phyloP scores from a whole-genome alignment of 2,888 invertebrate species.

The Caenorhabditis sp. region DNA sequence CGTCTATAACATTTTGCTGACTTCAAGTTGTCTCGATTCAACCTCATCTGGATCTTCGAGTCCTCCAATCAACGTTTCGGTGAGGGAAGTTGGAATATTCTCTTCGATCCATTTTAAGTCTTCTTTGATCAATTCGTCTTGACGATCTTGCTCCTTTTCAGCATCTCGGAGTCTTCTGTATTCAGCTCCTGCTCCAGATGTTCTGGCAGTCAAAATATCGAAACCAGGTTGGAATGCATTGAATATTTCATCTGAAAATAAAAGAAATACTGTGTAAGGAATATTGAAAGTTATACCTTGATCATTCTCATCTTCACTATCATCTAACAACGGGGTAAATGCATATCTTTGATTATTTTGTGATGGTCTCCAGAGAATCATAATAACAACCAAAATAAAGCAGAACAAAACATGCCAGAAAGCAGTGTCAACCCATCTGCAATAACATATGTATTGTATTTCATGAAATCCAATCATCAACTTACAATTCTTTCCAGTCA shows the following conservation, averaged over 20 bases:
- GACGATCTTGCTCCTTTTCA: constrained; percentile 36
- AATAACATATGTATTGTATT: constrained; percentile 12
- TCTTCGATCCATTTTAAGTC: constrained; percentile 92
- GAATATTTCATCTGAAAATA: constrained; percentile 60
- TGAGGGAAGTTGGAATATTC: constrained; percentile 83
- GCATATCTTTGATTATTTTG: constrained; percentile 91
- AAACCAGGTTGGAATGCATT: constrained; percentile 46
- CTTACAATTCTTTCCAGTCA: constrained; percentile 84
- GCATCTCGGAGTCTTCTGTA: constrained; percentile 39
- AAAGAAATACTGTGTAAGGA: background rate
- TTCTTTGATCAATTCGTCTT: constrained; percentile 73
- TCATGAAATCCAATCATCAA: too few species aligned
- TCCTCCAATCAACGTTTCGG: constrained; percentile 74
- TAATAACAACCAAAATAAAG: constrained; percentile 85
- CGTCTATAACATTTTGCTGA: constrained; percentile 67
- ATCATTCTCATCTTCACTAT: constrained; percentile 81
- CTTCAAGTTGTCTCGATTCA: constrained; percentile 63
- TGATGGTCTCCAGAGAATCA: constrained; percentile 93
- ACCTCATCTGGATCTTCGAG: constrained; percentile 66
- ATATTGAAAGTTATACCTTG: constrained; percentile 29
- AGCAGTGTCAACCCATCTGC: constrained; percentile 87
- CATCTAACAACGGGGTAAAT: constrained; percentile 88
- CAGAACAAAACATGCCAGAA: constrained; percentile 95
- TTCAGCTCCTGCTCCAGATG: constrained; percentile 46
- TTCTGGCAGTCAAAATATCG: constrained; percentile 48